Percentiles rank a stretch among this genome's conserved stretches.
phyloP scores from a whole-genome alignment of 2,888 invertebrate genomes.

The Cryptocephalus primarius region DNA sequence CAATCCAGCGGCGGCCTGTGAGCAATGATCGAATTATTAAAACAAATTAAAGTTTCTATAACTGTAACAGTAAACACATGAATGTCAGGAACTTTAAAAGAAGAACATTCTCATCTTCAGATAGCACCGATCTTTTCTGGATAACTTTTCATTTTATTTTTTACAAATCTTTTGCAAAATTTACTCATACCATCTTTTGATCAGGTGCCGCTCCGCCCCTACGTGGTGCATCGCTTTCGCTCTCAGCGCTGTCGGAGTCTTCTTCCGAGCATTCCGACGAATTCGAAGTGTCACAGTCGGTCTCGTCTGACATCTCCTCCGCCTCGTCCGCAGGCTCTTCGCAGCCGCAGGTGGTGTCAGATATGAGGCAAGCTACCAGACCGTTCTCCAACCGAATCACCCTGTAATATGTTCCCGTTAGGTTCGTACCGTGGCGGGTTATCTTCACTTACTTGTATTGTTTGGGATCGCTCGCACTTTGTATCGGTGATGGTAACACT shows the following conservation, averaged over 20 bases:
- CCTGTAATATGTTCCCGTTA: slow-evolving; percentile 32
- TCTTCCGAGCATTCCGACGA: slow-evolving; percentile 27
- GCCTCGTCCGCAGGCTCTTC: slow-evolving; percentile 4
- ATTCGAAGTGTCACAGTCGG: slow-evolving; percentile 23
- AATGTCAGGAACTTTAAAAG: no score
- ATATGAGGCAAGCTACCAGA: slow-evolving; percentile 58
- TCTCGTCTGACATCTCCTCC: slow-evolving; percentile 35
- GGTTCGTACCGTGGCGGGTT: not conserved
- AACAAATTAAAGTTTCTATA: no score
- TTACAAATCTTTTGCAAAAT: not conserved
- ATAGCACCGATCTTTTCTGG: no score
- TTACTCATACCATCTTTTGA: slow-evolving; percentile 22
- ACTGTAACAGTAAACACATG: no score
- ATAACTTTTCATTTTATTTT: not conserved
- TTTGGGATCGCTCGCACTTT: slow-evolving; percentile 69
- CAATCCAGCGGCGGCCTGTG: slow-evolving; percentile 61
- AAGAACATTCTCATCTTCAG: no score
- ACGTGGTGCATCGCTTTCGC: not conserved
- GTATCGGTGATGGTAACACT: slow-evolving; percentile 45
- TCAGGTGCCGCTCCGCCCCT: slow-evolving; percentile 10
- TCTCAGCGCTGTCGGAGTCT: slow-evolving; percentile 14
- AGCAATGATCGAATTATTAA: not conserved
- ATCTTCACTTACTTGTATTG: slow-evolving; percentile 52
- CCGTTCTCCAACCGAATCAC: slow-evolving; percentile 59
- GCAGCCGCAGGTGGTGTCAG: slow-evolving; percentile 38